A percentile compares a stretch with the other conserved stretches of the same genome.
Conservation (phyloP, 2,888 invertebrate species). For the Tethea ocularis region DNA sequence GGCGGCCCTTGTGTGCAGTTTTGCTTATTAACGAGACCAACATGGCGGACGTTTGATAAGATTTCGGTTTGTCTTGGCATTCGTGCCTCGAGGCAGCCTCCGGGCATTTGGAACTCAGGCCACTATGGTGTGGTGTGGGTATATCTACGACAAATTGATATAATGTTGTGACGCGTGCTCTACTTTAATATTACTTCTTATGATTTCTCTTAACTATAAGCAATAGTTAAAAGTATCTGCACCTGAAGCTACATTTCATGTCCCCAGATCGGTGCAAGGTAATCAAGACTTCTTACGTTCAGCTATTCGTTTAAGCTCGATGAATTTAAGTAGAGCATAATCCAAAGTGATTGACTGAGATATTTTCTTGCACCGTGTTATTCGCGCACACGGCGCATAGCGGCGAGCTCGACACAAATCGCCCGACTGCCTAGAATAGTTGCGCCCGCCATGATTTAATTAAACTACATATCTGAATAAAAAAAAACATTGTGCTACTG, state of each 20-base stretch:
- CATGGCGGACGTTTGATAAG: slow-evolving; percentile 79
- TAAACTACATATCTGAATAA: too few species aligned
- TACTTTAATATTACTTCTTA: slow-evolving; percentile 21
- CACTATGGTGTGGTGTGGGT: slow-evolving; percentile 34
- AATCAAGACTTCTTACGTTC: neutral
- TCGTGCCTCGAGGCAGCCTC: slow-evolving; percentile 75
- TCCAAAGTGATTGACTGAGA: slow-evolving; percentile 29
- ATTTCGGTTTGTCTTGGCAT: slow-evolving; percentile 81
- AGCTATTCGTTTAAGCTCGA: too few species aligned
- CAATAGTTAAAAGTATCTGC: slow-evolving; percentile 8
- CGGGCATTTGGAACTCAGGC: slow-evolving; percentile 74
- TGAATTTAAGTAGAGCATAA: slow-evolving; percentile 37
- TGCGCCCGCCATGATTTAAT: slow-evolving; percentile 30
- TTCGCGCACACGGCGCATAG: slow-evolving; percentile 48
- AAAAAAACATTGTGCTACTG: too few species aligned
- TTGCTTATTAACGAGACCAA: slow-evolving; percentile 81
- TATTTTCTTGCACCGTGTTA: slow-evolving; percentile 55
- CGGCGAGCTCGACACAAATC: slow-evolving; percentile 55
- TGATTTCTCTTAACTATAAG: neutral
- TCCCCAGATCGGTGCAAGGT: too few species aligned
- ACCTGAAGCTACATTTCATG: too few species aligned
- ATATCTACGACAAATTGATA: slow-evolving; percentile 8
- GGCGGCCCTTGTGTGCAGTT: slow-evolving; percentile 75
- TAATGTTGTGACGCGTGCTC: slow-evolving; percentile 42
- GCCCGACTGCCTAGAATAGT: slow-evolving; percentile 57